Conservation (phyloP, 2,797 vertebrate genomes). For the Lates japonicus region DNA sequence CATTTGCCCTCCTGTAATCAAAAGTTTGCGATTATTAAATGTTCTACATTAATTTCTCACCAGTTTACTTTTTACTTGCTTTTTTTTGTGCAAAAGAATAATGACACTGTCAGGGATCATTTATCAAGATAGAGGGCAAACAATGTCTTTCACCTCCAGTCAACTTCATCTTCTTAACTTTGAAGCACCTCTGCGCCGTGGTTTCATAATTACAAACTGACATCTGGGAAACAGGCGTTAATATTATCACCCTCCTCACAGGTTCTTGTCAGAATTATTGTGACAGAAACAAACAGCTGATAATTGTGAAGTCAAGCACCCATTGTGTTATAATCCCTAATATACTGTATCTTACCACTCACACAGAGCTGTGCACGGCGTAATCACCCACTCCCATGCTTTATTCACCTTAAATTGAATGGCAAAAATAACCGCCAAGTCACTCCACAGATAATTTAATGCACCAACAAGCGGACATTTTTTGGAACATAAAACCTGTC, state of each 20-base stretch:
- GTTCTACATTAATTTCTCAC: not conserved
- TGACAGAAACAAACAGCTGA: conserved; percentile 55
- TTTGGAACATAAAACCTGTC: conserved; percentile 64
- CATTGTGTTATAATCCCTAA: conserved; percentile 23
- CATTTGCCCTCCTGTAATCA: not conserved
- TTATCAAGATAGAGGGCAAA: not conserved
- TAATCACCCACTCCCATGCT: conserved; percentile 33
- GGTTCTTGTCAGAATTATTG: conserved; percentile 26
- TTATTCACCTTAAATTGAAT: conserved; percentile 42
- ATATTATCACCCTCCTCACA: conserved; percentile 23
- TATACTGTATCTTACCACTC: conserved; percentile 5
- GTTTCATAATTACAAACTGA: conserved; percentile 30
- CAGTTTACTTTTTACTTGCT: not conserved
- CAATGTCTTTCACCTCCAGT: conserved; percentile 15
- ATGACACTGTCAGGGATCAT: conserved; percentile 21
- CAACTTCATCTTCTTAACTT: conserved; percentile 20
- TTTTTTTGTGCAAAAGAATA: not conserved
- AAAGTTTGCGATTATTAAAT: not conserved
- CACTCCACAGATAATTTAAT: conserved; percentile 55
- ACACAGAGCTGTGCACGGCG: not conserved
- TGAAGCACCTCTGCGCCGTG: conserved; percentile 2
- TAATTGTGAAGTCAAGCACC: conserved; percentile 49
- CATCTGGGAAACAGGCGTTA: conserved; percentile 23
- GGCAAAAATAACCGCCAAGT: conserved; percentile 23
- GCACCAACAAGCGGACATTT: conserved; percentile 63